A percentile compares a stretch with the other conserved stretches of the same genome.
Evolutionary conservation across 2,797 vertebrate genomes (phyloP).

Genomic region (Liparis tanakae): DNA sequence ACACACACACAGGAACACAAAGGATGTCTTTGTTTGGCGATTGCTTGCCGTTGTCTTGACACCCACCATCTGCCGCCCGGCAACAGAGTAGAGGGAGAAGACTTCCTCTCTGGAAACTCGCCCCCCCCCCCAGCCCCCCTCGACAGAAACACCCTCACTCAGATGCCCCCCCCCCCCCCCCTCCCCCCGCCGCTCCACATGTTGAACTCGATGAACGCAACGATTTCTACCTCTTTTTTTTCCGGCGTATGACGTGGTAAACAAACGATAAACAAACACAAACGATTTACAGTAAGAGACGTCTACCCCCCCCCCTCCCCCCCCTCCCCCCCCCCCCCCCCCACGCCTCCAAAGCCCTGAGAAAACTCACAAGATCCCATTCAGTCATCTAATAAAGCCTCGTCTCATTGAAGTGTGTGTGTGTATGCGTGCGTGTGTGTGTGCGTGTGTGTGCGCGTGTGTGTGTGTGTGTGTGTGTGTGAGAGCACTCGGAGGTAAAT

Average conservation of each 20-base stretch:
- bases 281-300: constrained; percentile 15
- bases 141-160: constrained; percentile 51
- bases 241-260: too few relatives aligned
- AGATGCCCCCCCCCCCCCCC: constrained; percentile 41
- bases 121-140: constrained; percentile 49
- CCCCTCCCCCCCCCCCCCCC: too few relatives aligned
- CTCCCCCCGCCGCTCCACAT: constrained; percentile 55
- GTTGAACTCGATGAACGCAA: constrained; percentile 55
- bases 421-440: constrained; percentile 5
- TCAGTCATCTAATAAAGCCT: constrained; percentile 56
- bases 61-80: constrained; percentile 80
- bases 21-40: constrained; percentile 79
- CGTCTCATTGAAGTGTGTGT: constrained; percentile 36
- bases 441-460: not conserved
- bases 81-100: constrained; percentile 76
- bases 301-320: not conserved
- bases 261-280: too few relatives aligned
- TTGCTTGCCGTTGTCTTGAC: constrained; percentile 77
- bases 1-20: constrained; percentile 60
- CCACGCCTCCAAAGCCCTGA: constrained; percentile 11
- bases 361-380: constrained; percentile 41
- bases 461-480: not conserved
- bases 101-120: constrained; percentile 70
- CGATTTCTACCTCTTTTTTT: constrained; percentile 35
- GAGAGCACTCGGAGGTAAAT: constrained; percentile 67